Conservation (phyloP, 2,888 invertebrate genomes). For the Lasioglossum figueresi region DNA sequence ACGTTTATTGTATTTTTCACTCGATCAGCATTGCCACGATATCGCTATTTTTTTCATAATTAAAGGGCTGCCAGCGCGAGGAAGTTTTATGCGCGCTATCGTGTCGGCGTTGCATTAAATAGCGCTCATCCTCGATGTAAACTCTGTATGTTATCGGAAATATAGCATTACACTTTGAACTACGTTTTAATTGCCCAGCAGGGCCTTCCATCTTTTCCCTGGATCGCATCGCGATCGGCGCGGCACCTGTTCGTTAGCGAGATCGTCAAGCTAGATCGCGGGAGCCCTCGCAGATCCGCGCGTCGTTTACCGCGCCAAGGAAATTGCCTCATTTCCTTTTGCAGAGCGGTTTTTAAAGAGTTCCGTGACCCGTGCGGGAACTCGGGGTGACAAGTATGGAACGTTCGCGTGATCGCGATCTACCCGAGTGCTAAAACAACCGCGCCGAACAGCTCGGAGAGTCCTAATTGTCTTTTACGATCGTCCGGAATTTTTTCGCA, state of each 20-base stretch:
- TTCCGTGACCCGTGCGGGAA: slow-evolving; percentile 13
- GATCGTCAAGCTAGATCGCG: not conserved
- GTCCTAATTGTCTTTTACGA: not conserved
- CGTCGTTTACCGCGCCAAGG: not conserved
- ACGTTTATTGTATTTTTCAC: slow-evolving; percentile 78
- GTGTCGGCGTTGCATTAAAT: slow-evolving; percentile 77
- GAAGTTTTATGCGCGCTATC: slow-evolving; percentile 64
- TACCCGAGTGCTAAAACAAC: not conserved
- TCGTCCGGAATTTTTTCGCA: not conserved
- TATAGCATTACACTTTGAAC: slow-evolving; percentile 76
- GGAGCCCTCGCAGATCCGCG: not conserved
- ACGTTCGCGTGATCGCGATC: slow-evolving; percentile 16
- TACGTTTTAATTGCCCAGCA: not conserved
- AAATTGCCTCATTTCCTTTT: slow-evolving; percentile 5
- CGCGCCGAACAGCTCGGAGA: not conserved
- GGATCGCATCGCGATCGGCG: not conserved
- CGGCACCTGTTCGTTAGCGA: not conserved
- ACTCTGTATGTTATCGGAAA: slow-evolving; percentile 80
- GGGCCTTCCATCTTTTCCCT: not conserved
- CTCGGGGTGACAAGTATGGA: slow-evolving; percentile 9
- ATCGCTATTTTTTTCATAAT: slow-evolving; percentile 79
- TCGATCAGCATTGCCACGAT: slow-evolving; percentile 76
- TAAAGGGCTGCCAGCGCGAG: slow-evolving; percentile 56
- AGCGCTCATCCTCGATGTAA: slow-evolving; percentile 78
- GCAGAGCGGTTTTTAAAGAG: not conserved